These are phyloP conservation scores for Tenualosa thibaudeaui DNA, from an alignment of 2,797 vertebrate species.

Conservation along the genomic window DNA sequence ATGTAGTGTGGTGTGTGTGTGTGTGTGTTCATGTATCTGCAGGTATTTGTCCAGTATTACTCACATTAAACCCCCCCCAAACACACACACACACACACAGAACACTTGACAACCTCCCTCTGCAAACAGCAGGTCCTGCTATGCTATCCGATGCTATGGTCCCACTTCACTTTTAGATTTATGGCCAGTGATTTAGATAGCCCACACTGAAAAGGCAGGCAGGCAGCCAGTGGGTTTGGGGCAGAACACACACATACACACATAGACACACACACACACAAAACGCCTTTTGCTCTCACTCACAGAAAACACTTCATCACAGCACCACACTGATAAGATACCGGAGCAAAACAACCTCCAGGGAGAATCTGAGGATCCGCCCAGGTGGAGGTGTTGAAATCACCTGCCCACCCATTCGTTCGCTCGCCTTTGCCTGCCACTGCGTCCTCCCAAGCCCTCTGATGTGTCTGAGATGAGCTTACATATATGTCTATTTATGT, in stretches of 20 bases:
- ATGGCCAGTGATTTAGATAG: slow-evolving; percentile 49
- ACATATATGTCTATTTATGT: too few relatives aligned
- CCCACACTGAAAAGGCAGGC: background rate
- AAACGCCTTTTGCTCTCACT: slow-evolving; percentile 32
- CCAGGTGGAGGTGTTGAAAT: background rate
- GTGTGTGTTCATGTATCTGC: background rate
- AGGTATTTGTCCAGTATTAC: slow-evolving; percentile 35
- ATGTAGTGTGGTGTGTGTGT: background rate
- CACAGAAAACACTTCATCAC: slow-evolving; percentile 24
- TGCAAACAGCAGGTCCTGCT: slow-evolving; percentile 41
- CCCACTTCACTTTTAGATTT: slow-evolving; percentile 35
- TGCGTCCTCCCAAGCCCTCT: background rate
- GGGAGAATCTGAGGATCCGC: background rate
- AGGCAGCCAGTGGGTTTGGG: background rate
- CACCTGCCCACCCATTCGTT: too few relatives aligned
- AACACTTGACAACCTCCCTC: slow-evolving; percentile 42
- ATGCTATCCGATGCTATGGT: background rate
- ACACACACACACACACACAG: slow-evolving; percentile 19
- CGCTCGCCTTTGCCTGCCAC: too few relatives aligned
- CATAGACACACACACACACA: too few relatives aligned
- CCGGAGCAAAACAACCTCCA: background rate
- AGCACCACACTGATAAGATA: background rate
- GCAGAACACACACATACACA: too few relatives aligned
- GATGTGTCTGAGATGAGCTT: background rate
- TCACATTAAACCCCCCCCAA: background rate